phyloP scores from a whole-genome alignment of 2,888 invertebrate genomes.

The Xanthorhoe spadicearia region DNA sequence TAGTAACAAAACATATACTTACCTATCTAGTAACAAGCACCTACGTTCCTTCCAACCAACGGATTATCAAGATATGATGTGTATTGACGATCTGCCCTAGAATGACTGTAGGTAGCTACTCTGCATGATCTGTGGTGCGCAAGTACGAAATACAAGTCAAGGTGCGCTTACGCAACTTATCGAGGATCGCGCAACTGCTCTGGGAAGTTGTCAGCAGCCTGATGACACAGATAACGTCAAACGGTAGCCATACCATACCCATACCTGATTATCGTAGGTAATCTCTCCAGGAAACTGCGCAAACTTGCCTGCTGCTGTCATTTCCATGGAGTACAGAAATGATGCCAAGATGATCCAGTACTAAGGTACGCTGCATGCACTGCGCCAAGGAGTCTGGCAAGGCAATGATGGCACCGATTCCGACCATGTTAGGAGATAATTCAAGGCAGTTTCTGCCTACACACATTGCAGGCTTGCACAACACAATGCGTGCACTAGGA shows the following conservation, averaged over 20 bases:
- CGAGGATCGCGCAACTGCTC: slow-evolving; percentile 55
- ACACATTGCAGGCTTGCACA: slow-evolving; percentile 46
- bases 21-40: too few relatives aligned
- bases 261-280: slow-evolving; percentile 38
- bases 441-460: slow-evolving; percentile 59
- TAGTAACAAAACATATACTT: too few relatives aligned
- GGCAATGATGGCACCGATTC: slow-evolving; percentile 46
- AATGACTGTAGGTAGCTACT: slow-evolving; percentile 41
- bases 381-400: slow-evolving; percentile 54
- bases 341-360: slow-evolving; percentile 39
- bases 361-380: slow-evolving; percentile 47
- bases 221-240: slow-evolving; percentile 35
- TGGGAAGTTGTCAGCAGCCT: slow-evolving; percentile 40
- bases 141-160: slow-evolving; percentile 68
- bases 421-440: slow-evolving; percentile 55
- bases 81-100: slow-evolving; percentile 53
- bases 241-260: neutral
- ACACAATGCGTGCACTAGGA: slow-evolving; percentile 45
- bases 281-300: slow-evolving; percentile 36
- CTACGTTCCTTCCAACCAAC: too few relatives aligned
- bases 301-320: slow-evolving; percentile 8
- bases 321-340: slow-evolving; percentile 36
- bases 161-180: slow-evolving; percentile 68
- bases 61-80: neutral
- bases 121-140: slow-evolving; percentile 32